Conservation (phyloP, 2,113 vertebrate species). For the Actinemys pallida region DNA sequence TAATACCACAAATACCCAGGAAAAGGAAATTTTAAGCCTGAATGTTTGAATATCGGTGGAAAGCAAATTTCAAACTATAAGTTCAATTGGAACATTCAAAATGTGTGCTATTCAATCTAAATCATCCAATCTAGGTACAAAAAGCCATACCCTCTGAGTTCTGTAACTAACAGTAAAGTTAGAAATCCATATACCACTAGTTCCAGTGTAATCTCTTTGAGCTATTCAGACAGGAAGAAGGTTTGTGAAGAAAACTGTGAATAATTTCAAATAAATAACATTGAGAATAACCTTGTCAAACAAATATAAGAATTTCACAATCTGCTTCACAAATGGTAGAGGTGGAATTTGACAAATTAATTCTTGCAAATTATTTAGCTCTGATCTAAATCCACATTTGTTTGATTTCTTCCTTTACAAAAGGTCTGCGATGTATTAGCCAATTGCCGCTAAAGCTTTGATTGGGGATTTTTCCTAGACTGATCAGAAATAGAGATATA, state of each 20-base stretch:
- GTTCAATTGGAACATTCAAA: not conserved
- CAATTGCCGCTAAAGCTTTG: not conserved
- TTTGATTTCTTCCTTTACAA: not conserved
- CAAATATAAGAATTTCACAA: not conserved
- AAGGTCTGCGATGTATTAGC: not conserved
- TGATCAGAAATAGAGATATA: not conserved
- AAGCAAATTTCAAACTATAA: not conserved
- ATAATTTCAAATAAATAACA: not conserved
- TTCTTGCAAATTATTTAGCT: not conserved
- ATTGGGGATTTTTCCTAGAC: slow-evolving; percentile 13
- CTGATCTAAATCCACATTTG: not conserved
- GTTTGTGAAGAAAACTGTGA: not conserved
- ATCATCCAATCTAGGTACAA: not conserved
- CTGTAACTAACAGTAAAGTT: not conserved
- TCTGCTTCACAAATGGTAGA: not conserved
- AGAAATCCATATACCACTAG: not conserved
- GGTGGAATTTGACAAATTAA: not conserved
- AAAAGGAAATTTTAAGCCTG: not conserved
- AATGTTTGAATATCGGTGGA: not conserved
- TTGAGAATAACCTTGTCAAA: not conserved
- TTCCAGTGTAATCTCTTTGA: not conserved
- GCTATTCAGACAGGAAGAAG: fast-evolving
- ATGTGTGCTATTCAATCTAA: not conserved
- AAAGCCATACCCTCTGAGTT: not conserved
- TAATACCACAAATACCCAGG: not conserved